These are phyloP conservation scores for Andrena hattorfiana DNA, from an alignment of 2,888 invertebrate species.

Conservation along the genomic window DNA sequence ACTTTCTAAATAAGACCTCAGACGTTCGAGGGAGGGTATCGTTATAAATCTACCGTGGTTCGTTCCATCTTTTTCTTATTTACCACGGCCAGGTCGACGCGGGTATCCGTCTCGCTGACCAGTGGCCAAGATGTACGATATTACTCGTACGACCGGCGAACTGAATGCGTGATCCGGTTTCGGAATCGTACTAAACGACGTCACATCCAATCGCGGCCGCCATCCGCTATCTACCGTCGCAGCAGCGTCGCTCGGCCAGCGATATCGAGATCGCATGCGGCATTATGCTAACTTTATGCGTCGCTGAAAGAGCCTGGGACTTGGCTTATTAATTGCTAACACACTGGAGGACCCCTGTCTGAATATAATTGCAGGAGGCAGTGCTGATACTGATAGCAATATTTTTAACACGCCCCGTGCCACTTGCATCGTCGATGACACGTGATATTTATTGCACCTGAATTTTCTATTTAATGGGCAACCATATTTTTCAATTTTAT, in stretches of 20 bases:
- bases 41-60: constrained; percentile 45
- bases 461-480: too few species aligned
- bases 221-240: constrained; percentile 59
- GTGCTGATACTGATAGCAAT: not conserved
- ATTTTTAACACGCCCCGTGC: not conserved
- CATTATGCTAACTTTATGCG: constrained; percentile 41
- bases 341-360: not conserved
- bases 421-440: too few species aligned
- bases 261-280: constrained; percentile 31
- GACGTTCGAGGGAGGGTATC: not conserved
- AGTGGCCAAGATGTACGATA: constrained; percentile 68
- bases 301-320: constrained; percentile 22
- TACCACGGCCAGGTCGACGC: constrained; percentile 69
- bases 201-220: constrained; percentile 60
- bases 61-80: constrained; percentile 72
- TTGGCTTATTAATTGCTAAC: constrained; percentile 38
- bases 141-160: constrained; percentile 69
- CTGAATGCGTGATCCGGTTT: constrained; percentile 65
- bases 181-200: constrained; percentile 68
- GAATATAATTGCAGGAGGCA: constrained; percentile 1
- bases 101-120: constrained; percentile 75
- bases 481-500: too few species aligned
- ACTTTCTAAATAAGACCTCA: not conserved
- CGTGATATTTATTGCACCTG: too few species aligned
- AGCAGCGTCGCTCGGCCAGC: not conserved